These are phyloP conservation scores for Lasius platythorax DNA, from an alignment of 2,888 invertebrate genomes.

Conservation along the genomic window DNA sequence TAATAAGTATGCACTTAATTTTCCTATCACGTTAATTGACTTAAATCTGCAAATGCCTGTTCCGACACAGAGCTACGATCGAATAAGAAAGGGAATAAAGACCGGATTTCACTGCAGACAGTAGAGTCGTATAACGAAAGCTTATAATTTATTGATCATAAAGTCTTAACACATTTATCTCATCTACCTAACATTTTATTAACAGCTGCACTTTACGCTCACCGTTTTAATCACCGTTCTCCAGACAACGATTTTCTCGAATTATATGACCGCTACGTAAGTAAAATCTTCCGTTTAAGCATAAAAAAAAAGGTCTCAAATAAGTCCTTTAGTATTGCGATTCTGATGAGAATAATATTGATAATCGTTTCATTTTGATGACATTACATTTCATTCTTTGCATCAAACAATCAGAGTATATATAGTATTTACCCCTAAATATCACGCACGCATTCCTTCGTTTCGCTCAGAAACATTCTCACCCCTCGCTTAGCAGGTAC, in stretches of 20 bases:
- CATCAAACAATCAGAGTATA: constrained; percentile 18
- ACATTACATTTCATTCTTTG: background rate
- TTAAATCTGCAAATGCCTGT: constrained; percentile 3
- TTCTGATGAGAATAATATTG: background rate
- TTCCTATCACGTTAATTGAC: constrained; percentile 14
- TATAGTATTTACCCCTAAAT: constrained; percentile 33
- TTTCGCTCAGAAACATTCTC: constrained; percentile 45
- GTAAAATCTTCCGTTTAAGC: constrained; percentile 1
- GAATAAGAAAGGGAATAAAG: constrained; percentile 24
- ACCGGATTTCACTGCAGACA: constrained; percentile 52
- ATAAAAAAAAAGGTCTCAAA: background rate
- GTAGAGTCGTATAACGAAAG: constrained; percentile 47
- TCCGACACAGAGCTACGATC: constrained; percentile 20
- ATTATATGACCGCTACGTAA: constrained; percentile 13
- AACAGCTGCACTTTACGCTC: constrained; percentile 66
- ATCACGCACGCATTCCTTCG: constrained; percentile 46
- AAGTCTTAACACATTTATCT: constrained; percentile 66
- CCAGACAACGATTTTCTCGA: constrained; percentile 33
- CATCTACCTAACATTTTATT: constrained; percentile 72
- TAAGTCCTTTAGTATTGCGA: background rate
- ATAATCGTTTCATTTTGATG: constrained; percentile 12
- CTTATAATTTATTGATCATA: constrained; percentile 71
- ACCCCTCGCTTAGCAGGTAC: constrained; percentile 37
- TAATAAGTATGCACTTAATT: background rate
- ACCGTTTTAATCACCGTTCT: constrained; percentile 55